phyloP scores from a whole-genome alignment of 2,888 invertebrate species.

The Eucera pruinosa region DNA sequence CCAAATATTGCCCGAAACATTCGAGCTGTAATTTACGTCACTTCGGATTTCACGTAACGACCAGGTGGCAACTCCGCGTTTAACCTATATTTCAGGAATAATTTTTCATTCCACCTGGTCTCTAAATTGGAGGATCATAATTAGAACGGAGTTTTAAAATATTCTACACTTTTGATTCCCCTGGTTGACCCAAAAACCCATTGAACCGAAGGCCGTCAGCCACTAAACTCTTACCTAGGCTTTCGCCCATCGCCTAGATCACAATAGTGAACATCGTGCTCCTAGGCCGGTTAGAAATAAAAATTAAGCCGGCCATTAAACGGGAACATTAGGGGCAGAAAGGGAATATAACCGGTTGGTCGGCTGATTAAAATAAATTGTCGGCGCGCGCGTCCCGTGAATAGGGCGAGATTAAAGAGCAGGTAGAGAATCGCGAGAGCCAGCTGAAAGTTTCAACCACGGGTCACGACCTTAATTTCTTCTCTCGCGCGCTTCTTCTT shows the following conservation, averaged over 20 bases:
- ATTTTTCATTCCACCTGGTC: no score
- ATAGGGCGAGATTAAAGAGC: conserved; percentile 51
- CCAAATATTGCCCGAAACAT: no score
- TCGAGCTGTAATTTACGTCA: no score
- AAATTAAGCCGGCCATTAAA: conserved; percentile 37
- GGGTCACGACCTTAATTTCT: conserved; percentile 69
- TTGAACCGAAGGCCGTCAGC: no score
- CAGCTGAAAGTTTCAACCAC: conserved; percentile 59
- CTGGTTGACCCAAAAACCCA: no score
- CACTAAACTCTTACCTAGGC: not conserved
- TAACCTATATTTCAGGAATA: no score
- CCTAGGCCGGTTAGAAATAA: conserved; percentile 2
- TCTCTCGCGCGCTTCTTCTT: conserved; percentile 47
- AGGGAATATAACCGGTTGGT: conserved; percentile 58
- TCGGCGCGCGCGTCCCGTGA: conserved; percentile 35
- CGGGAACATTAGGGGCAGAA: conserved; percentile 25
- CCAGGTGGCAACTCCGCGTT: no score
- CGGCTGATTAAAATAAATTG: conserved; percentile 56
- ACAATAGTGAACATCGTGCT: not conserved
- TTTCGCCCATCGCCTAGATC: not conserved
- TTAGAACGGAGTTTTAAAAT: no score
- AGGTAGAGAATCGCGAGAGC: conserved; percentile 45
- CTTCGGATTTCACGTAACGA: no score
- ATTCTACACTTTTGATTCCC: no score
- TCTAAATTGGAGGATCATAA: no score